A percentile compares a stretch with the other conserved stretches of the same genome.
These are phyloP conservation scores for Arion vulgaris DNA, from an alignment of 1,140 invertebrate genomes.

Conservation along the genomic window DNA sequence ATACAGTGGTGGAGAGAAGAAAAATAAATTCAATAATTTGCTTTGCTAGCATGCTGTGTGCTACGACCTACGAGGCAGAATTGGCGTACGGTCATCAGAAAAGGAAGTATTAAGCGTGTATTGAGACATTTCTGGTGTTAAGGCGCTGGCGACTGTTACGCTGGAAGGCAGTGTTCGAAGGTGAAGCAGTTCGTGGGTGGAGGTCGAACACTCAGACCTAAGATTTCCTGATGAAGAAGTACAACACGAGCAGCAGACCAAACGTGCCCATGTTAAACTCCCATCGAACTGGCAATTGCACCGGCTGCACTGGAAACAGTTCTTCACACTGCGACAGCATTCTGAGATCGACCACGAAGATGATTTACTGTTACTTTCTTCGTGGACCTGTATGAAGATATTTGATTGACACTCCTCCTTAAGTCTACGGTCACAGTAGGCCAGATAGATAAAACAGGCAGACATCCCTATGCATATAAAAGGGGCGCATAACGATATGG, in stretches of 20 bases:
- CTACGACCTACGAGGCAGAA: neutral
- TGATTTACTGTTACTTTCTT: neutral
- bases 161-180: neutral
- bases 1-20: too few relatives aligned
- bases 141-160: too few relatives aligned
- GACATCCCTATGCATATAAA: slow-evolving; percentile 13
- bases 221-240: neutral
- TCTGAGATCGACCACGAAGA: neutral
- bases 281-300: neutral
- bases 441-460: slow-evolving; percentile 26
- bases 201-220: neutral
- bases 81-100: neutral
- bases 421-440: slow-evolving; percentile 11
- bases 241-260: neutral
- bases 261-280: too few relatives aligned
- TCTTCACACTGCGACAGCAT: neutral
- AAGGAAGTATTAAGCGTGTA: neutral
- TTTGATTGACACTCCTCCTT: neutral
- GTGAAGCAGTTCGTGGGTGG: slow-evolving; percentile 19
- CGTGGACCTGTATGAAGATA: neutral
- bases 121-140: neutral
- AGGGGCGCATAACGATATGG: slow-evolving; percentile 22
- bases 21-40: too few relatives aligned
- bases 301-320: neutral
- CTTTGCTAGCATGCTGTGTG: too few relatives aligned